A percentile compares a stretch with the other conserved stretches of the same genome.
Evolutionary conservation across 2,113 vertebrate species (phyloP).

Genomic region (Nesogale talazaci): DNA sequence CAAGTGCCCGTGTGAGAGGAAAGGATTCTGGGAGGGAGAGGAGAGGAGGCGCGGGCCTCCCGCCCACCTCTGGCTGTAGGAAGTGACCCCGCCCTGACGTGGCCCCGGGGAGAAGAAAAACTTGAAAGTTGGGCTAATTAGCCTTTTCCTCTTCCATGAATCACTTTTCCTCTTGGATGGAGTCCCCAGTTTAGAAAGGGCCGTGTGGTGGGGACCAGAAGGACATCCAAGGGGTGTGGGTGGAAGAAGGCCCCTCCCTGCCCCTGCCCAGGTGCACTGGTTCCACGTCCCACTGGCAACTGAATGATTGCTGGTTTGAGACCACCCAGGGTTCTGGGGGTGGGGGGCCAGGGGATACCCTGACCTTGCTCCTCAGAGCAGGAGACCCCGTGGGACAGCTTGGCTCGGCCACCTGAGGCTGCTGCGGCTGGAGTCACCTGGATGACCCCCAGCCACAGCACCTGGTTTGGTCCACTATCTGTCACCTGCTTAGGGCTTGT

Average conservation of each 20-base stretch:
- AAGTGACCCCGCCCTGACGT: constrained; percentile 28
- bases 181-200: constrained; percentile 40
- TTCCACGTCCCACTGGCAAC: background rate
- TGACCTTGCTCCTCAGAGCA: no score
- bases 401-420: no score
- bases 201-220: background rate
- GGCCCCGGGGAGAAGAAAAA: constrained; percentile 61
- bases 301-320: background rate
- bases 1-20: background rate
- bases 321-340: background rate
- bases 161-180: constrained; percentile 38
- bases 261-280: background rate
- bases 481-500: no score
- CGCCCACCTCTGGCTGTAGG: constrained; percentile 40
- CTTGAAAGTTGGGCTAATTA: constrained; percentile 67
- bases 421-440: no score
- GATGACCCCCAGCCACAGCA: no score
- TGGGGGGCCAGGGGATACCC: no score
- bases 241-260: background rate
- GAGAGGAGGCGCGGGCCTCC: background rate
- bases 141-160: constrained; percentile 64
- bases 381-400: no score
- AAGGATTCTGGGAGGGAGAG: background rate
- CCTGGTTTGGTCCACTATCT: no score
- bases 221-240: background rate